These are phyloP conservation scores for Mus minutoides DNA, from an alignment of 2,797 vertebrate species.

Conservation along the genomic window DNA sequence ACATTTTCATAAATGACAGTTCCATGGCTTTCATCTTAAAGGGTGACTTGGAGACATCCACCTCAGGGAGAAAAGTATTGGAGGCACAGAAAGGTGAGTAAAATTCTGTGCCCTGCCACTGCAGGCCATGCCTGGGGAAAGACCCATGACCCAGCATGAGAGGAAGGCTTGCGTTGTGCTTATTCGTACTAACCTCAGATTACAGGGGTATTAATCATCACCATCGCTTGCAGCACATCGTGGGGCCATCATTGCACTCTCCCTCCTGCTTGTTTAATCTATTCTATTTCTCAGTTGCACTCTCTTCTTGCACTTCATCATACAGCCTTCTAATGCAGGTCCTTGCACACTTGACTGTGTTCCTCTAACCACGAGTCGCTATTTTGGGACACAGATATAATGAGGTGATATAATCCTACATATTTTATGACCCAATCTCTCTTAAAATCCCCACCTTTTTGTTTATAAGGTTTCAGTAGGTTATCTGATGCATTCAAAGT, in stretches of 20 bases:
- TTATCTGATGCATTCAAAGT: neutral
- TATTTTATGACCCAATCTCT: neutral
- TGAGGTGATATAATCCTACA: neutral
- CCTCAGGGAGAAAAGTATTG: neutral
- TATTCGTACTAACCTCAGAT: neutral
- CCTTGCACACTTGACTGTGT: neutral
- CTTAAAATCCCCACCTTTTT: conserved; percentile 21
- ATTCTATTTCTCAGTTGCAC: neutral
- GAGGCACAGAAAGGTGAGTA: neutral
- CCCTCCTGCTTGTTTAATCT: neutral
- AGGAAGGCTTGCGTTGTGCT: neutral
- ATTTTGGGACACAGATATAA: neutral
- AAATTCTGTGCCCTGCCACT: neutral
- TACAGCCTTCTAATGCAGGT: neutral
- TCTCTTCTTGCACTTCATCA: neutral
- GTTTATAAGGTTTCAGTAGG: neutral
- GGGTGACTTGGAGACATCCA: neutral
- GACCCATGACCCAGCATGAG: neutral
- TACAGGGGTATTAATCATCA: neutral
- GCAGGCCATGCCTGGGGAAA: neutral
- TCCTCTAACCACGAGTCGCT: neutral
- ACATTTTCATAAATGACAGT: neutral
- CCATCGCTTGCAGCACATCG: accelerated
- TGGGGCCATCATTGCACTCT: neutral
- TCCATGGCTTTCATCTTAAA: neutral